phyloP scores from a whole-genome alignment of 1,140 invertebrate species.

The Drosophila pectinifera region DNA sequence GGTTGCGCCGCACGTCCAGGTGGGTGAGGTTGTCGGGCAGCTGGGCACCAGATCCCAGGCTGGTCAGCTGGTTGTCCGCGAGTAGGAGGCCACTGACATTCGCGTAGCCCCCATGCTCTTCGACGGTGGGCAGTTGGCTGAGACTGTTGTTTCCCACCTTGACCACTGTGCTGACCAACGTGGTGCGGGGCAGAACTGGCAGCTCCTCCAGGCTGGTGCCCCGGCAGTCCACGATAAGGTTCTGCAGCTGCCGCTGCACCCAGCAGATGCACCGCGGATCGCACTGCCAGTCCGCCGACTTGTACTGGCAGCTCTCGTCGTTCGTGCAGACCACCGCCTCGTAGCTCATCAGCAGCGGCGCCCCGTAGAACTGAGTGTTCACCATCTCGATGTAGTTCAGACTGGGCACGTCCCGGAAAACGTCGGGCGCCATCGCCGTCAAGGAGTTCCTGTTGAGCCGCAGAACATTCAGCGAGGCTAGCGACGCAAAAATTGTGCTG shows the following conservation, averaged over 20 bases:
- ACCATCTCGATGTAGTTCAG: conserved; percentile 59
- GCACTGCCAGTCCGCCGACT: conserved; percentile 79
- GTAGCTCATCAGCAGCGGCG: conserved; percentile 70
- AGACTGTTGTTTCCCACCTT: conserved; percentile 86
- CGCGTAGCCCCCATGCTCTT: conserved; percentile 74
- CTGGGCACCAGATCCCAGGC: conserved; percentile 65
- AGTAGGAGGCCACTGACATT: conserved; percentile 85
- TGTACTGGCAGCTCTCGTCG: conserved; percentile 71
- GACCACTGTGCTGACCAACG: conserved; percentile 79
- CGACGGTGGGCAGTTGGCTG: conserved; percentile 76
- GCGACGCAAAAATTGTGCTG: conserved; percentile 59
- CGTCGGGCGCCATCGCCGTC: conserved; percentile 30
- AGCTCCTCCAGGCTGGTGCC: conserved; percentile 69
- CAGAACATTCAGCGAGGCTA: conserved; percentile 52
- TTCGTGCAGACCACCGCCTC: conserved; percentile 84
- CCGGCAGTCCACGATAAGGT: conserved; percentile 86
- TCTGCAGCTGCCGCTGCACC: conserved; percentile 77
- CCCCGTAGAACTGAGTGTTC: conserved; percentile 67
- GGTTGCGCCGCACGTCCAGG: conserved; percentile 86
- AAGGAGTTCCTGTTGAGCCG: conserved; percentile 65
- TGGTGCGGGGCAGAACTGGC: conserved; percentile 72
- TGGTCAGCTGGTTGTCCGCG: conserved; percentile 86
- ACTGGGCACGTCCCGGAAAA: conserved; percentile 45
- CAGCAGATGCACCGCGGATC: conserved; percentile 86
- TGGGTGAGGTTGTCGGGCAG: conserved; percentile 74